A percentile compares a stretch with the other conserved stretches of the same genome.
These are phyloP conservation scores for fruit fly (Drosophila melanogaster) DNA, from an alignment of 1,140 invertebrate genomes.

Conservation along the genomic window Release_6_plus_ISO1_MT NT_037436.4:11711001-11711500, in stretches of 20 bases:
- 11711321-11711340: constrained; percentile 3
- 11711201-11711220: constrained; percentile 4
- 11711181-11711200: not conserved
- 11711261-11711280: constrained; percentile 31
- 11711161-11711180: not conserved
- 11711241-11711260: constrained; percentile 42
- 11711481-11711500: not conserved
- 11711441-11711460: not conserved
- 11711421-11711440: not conserved
- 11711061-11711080: constrained; percentile 87
- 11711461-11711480: constrained; percentile 6
- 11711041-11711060: constrained; percentile 92
- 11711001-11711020: constrained; percentile 93
- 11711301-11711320: constrained; percentile 9
- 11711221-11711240: constrained; percentile 50
- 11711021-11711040: constrained; percentile 96
- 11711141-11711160: constrained; percentile 84
- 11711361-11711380: constrained; percentile 4
- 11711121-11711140: constrained; percentile 96
- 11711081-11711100: constrained; percentile 93
- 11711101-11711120: constrained; percentile 94
- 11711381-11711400: not conserved
- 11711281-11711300: not conserved
- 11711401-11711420: not conserved
- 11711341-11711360: constrained; percentile 60